phyloP scores from a whole-genome alignment of 2,113 vertebrate genomes.

The Eulemur macaco region DNA sequence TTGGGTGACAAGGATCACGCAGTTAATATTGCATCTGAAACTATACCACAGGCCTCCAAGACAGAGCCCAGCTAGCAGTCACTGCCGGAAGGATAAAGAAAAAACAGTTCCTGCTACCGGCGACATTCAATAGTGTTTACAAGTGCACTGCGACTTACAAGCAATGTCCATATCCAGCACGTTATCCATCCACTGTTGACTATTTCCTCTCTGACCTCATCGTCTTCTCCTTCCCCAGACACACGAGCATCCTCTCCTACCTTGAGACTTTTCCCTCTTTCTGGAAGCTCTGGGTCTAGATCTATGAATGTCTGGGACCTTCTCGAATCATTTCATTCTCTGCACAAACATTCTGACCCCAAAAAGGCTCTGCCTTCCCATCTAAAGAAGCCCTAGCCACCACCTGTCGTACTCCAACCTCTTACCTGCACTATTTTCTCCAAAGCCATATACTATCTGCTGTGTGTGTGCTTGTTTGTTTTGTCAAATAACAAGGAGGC shows the following conservation, averaged over 20 bases:
- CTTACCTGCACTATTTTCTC: background rate
- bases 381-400: background rate
- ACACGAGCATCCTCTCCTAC: background rate
- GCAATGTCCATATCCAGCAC: background rate
- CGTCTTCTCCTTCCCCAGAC: background rate
- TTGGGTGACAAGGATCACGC: background rate
- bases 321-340: background rate
- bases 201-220: background rate
- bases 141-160: background rate
- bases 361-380: background rate
- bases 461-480: background rate
- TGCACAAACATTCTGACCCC: background rate
- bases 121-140: background rate
- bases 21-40: background rate
- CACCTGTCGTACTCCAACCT: background rate
- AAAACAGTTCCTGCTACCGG: background rate
- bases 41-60: background rate
- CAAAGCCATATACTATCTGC: background rate
- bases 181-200: background rate
- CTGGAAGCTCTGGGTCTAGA: background rate
- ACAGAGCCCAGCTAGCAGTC: background rate
- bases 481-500: background rate
- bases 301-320: accelerated
- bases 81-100: background rate
- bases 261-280: background rate